Evolutionary conservation across 2,113 vertebrate species (phyloP).

Genomic region (Arizona elegans): DNA sequence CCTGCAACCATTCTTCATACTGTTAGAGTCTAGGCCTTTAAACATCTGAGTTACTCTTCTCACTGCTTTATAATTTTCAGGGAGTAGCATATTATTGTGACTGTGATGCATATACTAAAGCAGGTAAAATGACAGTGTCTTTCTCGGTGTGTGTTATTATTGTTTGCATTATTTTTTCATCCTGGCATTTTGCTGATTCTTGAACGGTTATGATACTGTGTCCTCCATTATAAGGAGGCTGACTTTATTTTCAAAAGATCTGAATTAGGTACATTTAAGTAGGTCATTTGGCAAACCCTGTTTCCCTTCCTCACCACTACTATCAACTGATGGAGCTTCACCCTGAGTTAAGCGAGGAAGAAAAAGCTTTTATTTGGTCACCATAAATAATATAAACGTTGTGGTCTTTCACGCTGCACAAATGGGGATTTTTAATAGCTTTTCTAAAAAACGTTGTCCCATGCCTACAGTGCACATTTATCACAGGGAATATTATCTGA

Average conservation of each 20-base stretch:
- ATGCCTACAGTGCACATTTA: conserved; percentile 57
- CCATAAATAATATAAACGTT: conserved; percentile 56
- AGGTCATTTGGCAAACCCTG: background rate
- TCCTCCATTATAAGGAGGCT: background rate
- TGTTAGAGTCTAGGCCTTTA: background rate
- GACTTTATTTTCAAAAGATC: conserved; percentile 3
- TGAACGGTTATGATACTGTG: background rate
- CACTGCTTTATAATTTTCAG: background rate
- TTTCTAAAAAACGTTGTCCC: conserved; percentile 52
- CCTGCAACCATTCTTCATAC: background rate
- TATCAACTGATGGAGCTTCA: conserved; percentile 21
- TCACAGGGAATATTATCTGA: conserved; percentile 56
- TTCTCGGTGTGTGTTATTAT: background rate
- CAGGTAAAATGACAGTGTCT: background rate
- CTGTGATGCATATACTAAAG: background rate
- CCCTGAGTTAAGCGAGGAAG: conserved; percentile 21
- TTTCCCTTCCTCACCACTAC: too few species aligned
- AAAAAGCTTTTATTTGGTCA: conserved; percentile 38
- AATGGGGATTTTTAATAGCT: conserved; percentile 46
- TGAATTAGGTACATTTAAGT: conserved; percentile 31
- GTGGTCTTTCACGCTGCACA: conserved; percentile 37
- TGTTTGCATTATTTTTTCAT: background rate
- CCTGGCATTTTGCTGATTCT: background rate
- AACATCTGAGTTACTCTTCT: background rate
- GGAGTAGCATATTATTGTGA: background rate